phyloP scores from a whole-genome alignment of 1,140 invertebrate species.

The Wasmannia auropunctata region DNA sequence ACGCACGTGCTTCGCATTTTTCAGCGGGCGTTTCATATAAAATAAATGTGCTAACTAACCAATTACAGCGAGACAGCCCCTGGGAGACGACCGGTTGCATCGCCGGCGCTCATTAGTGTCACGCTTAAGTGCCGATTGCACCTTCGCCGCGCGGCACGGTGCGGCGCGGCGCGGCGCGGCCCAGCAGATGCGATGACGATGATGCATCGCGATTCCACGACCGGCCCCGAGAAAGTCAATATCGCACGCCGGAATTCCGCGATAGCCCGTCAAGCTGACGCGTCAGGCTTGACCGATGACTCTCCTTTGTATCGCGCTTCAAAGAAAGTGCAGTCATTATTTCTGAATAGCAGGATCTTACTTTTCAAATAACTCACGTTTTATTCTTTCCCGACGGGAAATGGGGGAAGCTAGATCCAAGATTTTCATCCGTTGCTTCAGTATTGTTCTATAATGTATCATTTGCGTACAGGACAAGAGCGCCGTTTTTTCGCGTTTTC shows the following conservation, averaged over 20 bases:
- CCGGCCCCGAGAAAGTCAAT: slow-evolving; percentile 39
- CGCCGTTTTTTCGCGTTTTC: not conserved
- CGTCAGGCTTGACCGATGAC: slow-evolving; percentile 19
- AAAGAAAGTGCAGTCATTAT: not conserved
- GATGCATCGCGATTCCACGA: slow-evolving; percentile 58
- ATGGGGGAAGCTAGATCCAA: not conserved
- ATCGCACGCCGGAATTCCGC: slow-evolving; percentile 43
- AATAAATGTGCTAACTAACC: slow-evolving; percentile 75
- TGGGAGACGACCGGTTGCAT: slow-evolving; percentile 49
- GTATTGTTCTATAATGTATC: not conserved
- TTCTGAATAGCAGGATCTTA: not conserved
- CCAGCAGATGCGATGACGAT: slow-evolving; percentile 59
- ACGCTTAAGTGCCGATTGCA: slow-evolving; percentile 67
- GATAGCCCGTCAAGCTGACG: slow-evolving; percentile 1
- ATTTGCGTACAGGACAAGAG: not conserved
- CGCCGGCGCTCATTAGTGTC: slow-evolving; percentile 70
- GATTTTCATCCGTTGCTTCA: not conserved
- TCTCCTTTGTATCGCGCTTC: not conserved
- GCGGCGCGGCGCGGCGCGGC: not conserved
- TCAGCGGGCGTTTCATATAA: slow-evolving; percentile 68
- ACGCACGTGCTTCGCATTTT: slow-evolving; percentile 73
- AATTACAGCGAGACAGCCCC: slow-evolving; percentile 68
- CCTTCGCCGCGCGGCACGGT: slow-evolving; percentile 30
- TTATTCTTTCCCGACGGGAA: not conserved
- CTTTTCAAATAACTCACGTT: not conserved